Base-by-base conservation (phyloP, 2,797 vertebrate genomes). In the Tokudaia muenninki region DNA sequence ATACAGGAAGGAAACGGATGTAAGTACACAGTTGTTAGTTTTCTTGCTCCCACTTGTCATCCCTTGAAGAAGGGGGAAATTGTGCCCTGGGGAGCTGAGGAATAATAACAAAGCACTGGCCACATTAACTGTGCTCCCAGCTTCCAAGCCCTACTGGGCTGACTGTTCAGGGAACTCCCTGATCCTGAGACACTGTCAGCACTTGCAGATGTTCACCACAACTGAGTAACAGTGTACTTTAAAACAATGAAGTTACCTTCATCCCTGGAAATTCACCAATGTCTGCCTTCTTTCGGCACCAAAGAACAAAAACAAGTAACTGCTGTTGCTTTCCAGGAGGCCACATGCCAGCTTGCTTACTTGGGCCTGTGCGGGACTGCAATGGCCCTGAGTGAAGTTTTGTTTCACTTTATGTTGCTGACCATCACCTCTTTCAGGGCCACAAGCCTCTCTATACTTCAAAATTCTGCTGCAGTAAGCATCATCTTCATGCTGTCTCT, bases 201-300 rank as follows among this genome's bases (percentile, higher is more conserved):
- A 26, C 65, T 88, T 90, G 59, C 75, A 94, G 87, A 96, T 91
- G 59, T 61, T 91, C 78, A 91, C 29, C 12, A 79, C 61, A 55
- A 80, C 12, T 22, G 72, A 95, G 55, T 37, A 41, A 67, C 94
- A 91, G 87, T 67, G 52, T 59, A 75, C 11, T 29, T 74, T 21
- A 29, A 90, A 92, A 89, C 90, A 93, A 67, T 91, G 61, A 81
- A 61, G 55, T 59, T 67, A 61, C 11, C n/a, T 61, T 91, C 41
- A 19, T 41, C 74, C 63, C 70, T 59, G 41, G 37, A 89, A 74
- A 91, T 65, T 52, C 19, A 34, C 34, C 86, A 52, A 57, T 59
- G 61, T 44, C 89, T 31, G 65, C 74, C 87, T 24, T 79, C 74
- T 74, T 67, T 21, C 44, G 11, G 52, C 55, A 47, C 57, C 47